Conservation (phyloP, 2,888 invertebrate species). For the Cancer borealis region DNA sequence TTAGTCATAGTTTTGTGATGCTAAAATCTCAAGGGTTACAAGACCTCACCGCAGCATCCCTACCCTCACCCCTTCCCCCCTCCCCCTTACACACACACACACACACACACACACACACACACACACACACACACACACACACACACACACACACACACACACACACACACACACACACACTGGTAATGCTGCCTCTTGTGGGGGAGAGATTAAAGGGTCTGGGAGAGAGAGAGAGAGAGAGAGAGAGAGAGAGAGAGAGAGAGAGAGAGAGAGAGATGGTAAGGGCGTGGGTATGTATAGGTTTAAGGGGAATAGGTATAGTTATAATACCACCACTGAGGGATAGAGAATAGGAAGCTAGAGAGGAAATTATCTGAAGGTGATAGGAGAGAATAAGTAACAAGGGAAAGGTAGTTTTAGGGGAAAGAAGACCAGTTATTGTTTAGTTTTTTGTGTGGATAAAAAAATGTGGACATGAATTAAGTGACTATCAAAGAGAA, state of each 20-base stretch:
- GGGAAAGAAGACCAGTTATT: neutral
- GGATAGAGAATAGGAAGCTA: neutral
- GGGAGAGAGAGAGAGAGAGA: neutral
- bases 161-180: slow-evolving; percentile 30
- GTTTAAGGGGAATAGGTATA: neutral
- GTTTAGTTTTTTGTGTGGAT: neutral
- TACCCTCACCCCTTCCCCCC: neutral
- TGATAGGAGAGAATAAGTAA: neutral
- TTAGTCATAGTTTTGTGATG: slow-evolving; percentile 39
- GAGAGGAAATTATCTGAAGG: neutral
- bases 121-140: neutral
- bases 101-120: slow-evolving; percentile 1
- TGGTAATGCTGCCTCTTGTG: neutral
- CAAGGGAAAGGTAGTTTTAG: too few species aligned
- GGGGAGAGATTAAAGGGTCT: neutral
- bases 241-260: neutral
- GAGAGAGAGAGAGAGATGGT: neutral
- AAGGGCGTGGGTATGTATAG: neutral
- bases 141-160: slow-evolving; percentile 6
- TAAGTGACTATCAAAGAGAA: neutral
- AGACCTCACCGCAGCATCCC: neutral
- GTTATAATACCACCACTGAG: neutral
- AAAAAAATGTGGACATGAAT: neutral
- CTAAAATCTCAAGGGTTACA: slow-evolving; percentile 23
- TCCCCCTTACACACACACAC: neutral